phyloP scores from a whole-genome alignment of 2,113 vertebrate species.

The Perca schrenkii region DNA sequence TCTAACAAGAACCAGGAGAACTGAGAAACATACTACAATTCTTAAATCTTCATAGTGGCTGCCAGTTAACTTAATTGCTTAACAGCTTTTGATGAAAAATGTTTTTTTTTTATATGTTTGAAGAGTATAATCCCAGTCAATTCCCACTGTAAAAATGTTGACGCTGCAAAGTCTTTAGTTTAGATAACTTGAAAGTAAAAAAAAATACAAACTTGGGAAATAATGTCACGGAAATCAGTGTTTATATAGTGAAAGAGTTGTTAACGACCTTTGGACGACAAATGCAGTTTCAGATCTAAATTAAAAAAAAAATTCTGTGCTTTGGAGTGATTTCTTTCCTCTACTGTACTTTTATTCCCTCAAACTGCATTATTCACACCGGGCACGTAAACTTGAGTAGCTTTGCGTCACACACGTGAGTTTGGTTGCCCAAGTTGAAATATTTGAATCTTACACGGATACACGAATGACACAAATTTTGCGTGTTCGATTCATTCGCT shows the following conservation, averaged over 20 bases:
- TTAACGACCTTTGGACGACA: background rate
- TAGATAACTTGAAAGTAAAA: background rate
- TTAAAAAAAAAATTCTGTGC: background rate
- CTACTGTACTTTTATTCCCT: background rate
- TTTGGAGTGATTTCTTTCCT: background rate
- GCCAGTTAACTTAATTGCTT: background rate
- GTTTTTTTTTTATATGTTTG: background rate
- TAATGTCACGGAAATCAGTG: background rate
- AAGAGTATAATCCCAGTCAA: background rate
- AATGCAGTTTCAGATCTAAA: background rate
- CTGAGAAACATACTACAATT: background rate
- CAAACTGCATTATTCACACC: too few relatives aligned
- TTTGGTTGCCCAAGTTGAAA: too few relatives aligned
- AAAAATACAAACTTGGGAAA: conserved; percentile 1
- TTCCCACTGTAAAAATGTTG: background rate
- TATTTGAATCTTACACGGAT: too few relatives aligned
- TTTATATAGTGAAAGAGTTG: background rate
- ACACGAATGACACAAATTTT: too few relatives aligned
- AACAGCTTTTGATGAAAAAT: background rate
- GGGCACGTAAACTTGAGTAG: too few relatives aligned
- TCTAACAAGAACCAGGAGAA: background rate
- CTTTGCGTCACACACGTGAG: too few relatives aligned
- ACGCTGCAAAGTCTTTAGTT: background rate
- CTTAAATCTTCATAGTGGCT: background rate
- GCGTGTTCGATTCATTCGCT: too few relatives aligned